Percentiles rank a stretch among this genome's conserved stretches.
Evolutionary conservation across 2,113 vertebrate genomes (phyloP).

Genomic region (Ardeotis arabs): DNA sequence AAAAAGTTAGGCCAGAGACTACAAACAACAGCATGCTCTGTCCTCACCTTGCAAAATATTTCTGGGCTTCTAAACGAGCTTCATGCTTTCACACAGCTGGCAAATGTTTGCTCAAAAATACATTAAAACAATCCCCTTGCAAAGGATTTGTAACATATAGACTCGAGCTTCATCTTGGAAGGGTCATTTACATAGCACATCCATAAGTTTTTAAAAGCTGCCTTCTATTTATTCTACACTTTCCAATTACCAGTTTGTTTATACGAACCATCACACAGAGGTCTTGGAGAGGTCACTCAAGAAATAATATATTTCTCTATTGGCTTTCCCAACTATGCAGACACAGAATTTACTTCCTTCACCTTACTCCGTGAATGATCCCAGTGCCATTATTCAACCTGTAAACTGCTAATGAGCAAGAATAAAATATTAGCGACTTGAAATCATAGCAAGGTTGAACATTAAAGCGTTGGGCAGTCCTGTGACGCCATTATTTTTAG

Average conservation of each 20-base stretch:
- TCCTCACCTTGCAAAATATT: conserved; percentile 13
- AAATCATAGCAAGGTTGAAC: background rate
- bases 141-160: conserved; percentile 17
- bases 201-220: background rate
- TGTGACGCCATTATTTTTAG: background rate
- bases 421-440: background rate
- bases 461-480: background rate
- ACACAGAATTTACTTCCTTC: conserved; percentile 2
- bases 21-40: background rate
- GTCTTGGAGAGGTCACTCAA: conserved; percentile 31
- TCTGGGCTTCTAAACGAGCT: conserved; percentile 1
- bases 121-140: conserved; percentile 2
- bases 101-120: conserved; percentile 17
- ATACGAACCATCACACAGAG: background rate
- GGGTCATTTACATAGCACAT: background rate
- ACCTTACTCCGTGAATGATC: background rate
- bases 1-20: background rate
- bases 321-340: background rate
- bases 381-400: background rate
- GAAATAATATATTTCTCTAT: conserved; percentile 11
- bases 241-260: conserved; percentile 46
- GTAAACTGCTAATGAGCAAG: background rate
- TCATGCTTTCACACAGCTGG: conserved; percentile 36
- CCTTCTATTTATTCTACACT: conserved; percentile 10
- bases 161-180: background rate